Percentiles rank a stretch among this genome's conserved stretches.
Evolutionary conservation across 1,140 invertebrate genomes (phyloP).

Genomic region (Drosophila tani): DNA sequence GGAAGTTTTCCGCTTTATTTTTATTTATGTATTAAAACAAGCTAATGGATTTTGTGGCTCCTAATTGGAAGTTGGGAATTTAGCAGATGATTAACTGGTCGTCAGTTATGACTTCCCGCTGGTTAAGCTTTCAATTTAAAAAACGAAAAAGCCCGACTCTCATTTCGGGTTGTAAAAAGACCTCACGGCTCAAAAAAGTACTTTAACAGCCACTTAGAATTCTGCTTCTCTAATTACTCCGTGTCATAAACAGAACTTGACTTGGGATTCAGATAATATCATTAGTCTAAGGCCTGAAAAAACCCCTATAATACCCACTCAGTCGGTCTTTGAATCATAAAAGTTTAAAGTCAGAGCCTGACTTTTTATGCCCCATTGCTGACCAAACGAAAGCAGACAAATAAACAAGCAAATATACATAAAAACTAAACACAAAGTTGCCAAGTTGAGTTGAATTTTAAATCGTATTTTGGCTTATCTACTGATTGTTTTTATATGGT

Average conservation of each 20-base stretch:
- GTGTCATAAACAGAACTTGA: conserved; percentile 22
- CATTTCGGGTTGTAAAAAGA: not conserved
- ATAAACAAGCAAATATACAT: conserved; percentile 7
- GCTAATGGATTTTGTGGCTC: conserved; percentile 57
- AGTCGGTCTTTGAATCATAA: conserved; percentile 7
- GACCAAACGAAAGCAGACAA: conserved; percentile 14
- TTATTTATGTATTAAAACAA: conserved; percentile 36
- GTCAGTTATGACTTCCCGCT: conserved; percentile 9
- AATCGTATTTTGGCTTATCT: conserved; percentile 12
- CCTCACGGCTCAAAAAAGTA: not conserved
- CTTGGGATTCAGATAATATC: conserved; percentile 17
- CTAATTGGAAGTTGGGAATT: conserved; percentile 28
- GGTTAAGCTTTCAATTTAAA: not conserved
- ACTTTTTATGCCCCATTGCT: conserved; percentile 43
- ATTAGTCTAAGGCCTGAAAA: not conserved
- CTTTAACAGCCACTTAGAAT: not conserved
- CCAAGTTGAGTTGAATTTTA: conserved; percentile 12
- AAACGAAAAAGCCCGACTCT: too few species aligned
- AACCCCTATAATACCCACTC: conserved; percentile 5
- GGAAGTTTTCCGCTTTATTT: conserved; percentile 30
- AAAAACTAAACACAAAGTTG: conserved; percentile 35
- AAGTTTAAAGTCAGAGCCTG: conserved; percentile 20
- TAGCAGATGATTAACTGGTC: conserved; percentile 9
- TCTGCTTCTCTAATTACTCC: conserved; percentile 12
- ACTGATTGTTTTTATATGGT: conserved; percentile 35